Evolutionary conservation across 2,888 invertebrate species (phyloP), one percentile per base, ranked within the genome.

Genomic region (Melanophora roralis): DNA sequence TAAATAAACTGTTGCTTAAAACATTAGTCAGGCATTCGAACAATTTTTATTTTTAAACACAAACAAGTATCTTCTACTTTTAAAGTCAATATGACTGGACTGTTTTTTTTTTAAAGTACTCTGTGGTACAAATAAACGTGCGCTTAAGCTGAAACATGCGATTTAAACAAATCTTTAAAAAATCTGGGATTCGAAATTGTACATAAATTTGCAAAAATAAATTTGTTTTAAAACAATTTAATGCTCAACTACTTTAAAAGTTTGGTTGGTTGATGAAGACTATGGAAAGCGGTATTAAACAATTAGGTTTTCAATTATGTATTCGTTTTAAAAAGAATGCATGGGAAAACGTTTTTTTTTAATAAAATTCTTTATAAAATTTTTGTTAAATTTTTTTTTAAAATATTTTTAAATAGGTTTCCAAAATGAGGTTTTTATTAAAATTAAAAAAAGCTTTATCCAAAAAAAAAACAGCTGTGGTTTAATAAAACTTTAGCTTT

Each of bases 1-100:
- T 64, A 64, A 49, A 64, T 57, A 57, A 57, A 57, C 19, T 38
- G 49, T 19, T 23, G 16, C 36, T 21, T 36, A 16, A 23, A 21
- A 36, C 34, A 59, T 36, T 21, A 38, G 27, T 21, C 38, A 49
- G 49, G 23, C 49, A 21, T 49, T 21, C 23, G n/a, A 11, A 47
- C 19, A 47, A 21, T 47, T 47, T 49, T 49, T 49, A 23, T 49
- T 49, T 7, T 49, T 12, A 49, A 23, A 23, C 21, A 55, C 36
- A 27, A 27, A 27, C 27, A 27, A 6, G 6, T n/a, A n/a, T n/a
- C n/a, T 45, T 45, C 43, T 5, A 27, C 43, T 43, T 14, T 19
- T 19, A 45, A 14, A 19, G 16, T 4, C 19, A 45, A 3, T 8
- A 45, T 16, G 16, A 16, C 43, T 43, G 2, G 2, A n/a, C 38